phyloP scores from a whole-genome alignment of 2,888 invertebrate species.

The Acanthopleura granulata region DNA sequence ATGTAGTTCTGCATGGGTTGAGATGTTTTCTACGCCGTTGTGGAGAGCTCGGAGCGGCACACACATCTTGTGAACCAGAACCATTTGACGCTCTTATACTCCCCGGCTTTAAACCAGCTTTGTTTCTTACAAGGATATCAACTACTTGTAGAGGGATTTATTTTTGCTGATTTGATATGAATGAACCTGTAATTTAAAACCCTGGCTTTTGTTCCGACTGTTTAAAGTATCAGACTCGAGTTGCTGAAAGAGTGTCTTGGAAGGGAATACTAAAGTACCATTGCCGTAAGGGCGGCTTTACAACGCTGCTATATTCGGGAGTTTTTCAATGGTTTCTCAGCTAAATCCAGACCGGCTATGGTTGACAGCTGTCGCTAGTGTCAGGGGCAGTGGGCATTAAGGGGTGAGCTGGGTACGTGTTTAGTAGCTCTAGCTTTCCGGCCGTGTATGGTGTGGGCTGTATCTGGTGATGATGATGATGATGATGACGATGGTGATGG shows the following conservation, averaged over 20 bases:
- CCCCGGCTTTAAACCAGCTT: too few species aligned
- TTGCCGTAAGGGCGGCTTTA: not conserved
- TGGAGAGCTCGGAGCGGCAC: too few species aligned
- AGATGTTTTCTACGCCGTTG: too few species aligned
- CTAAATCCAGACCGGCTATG: not conserved
- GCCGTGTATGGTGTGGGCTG: not conserved
- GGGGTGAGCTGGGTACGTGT: not conserved
- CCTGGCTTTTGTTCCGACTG: too few species aligned
- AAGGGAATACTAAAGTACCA: not conserved
- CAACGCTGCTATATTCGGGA: not conserved
- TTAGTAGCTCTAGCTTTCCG: not conserved
- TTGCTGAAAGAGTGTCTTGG: too few species aligned
- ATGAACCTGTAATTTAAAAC: not conserved
- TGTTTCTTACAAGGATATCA: too few species aligned
- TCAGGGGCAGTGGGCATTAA: not conserved
- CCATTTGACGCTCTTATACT: too few species aligned
- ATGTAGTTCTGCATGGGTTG: too few species aligned
- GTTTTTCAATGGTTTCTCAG: not conserved
- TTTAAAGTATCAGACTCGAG: too few species aligned
- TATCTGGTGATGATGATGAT: not conserved
- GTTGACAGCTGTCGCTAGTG: not conserved
- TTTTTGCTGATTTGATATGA: not conserved
- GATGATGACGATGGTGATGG: constrained; percentile 11
- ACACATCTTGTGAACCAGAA: too few species aligned
- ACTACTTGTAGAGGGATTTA: too few species aligned